Base-by-base conservation (phyloP, 2,888 invertebrate genomes). In the Steinernema hermaphroditum region DNA sequence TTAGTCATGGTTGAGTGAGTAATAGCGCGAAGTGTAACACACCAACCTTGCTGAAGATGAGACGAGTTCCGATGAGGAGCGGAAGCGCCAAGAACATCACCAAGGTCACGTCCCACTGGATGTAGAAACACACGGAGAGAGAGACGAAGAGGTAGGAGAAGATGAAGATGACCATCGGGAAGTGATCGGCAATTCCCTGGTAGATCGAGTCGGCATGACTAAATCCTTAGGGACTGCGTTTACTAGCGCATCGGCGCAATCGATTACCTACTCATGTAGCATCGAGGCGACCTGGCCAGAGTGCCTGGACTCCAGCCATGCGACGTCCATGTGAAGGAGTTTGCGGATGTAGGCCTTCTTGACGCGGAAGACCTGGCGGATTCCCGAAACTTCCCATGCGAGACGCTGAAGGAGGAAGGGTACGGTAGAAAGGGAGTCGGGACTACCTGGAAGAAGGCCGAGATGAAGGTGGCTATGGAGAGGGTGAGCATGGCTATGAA, bases 131-230 rank as follows among this genome's bases (percentile, higher is more conserved):
- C 14, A 79, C 79, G 46, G 68, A 68, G 22, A 78, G 46, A 0
- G 81, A 78, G 14, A 78, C 78, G 24, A 57, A 69, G 34, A 82
- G 76, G 46, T 83, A 85, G 16, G 78, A 77, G 29, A 77, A 72
- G 37, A 82, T 84, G 72, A 85, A 84, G n/a, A 84, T 73, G n/a
- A 81, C 75, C 82, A 84, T 83, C 14, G 85, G 85, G 16, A 85
- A 71, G 74, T 85, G 83, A 62, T 85, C 85, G 41, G 85, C 82
- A 32, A 85, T 85, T 50, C 83, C 85, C 71, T 82, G 83, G 76
- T 85, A 83, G 62, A 85, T 85, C 27, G 80, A 79, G 69, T 85
- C 85, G 9, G 85, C 81, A 50, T 84, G 82, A 68, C 85, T 85
- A 73, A 75, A 85, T 74, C 12, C 14, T 24, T 22, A 29, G n/a